phyloP scores from a whole-genome alignment of 2,888 invertebrate genomes.

The Saturnia japonica region DNA sequence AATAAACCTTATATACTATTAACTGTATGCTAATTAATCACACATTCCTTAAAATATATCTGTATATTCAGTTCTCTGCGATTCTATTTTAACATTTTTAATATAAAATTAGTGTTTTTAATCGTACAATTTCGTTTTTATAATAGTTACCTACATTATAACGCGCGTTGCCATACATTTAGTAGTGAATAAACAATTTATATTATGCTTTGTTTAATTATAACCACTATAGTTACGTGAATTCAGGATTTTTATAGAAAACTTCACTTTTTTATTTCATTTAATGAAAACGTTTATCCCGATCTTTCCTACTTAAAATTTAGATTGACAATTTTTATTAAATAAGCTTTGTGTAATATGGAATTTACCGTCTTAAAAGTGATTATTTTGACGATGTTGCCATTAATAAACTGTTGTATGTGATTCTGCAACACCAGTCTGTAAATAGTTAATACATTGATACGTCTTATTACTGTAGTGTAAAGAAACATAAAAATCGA shows the following conservation, averaged over 20 bases:
- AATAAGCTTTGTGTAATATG: neutral
- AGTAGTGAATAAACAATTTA: slow-evolving; percentile 37
- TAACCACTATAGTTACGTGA: neutral
- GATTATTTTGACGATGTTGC: slow-evolving; percentile 44
- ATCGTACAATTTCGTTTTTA: slow-evolving; percentile 35
- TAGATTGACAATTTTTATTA: neutral
- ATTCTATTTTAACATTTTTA: slow-evolving; percentile 27
- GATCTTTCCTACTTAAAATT: neutral
- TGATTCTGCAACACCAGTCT: slow-evolving; percentile 40
- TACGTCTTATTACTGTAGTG: slow-evolving; percentile 41
- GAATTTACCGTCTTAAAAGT: slow-evolving; percentile 30
- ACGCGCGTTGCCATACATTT: slow-evolving; percentile 74
- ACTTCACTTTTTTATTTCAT: neutral
- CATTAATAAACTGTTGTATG: slow-evolving; percentile 41
- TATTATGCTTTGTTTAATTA: neutral
- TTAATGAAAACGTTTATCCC: neutral
- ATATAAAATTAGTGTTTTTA: slow-evolving; percentile 21
- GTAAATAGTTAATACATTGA: slow-evolving; percentile 53
- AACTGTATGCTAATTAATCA: slow-evolving; percentile 20
- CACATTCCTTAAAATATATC: slow-evolving; percentile 65
- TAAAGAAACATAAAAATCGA: slow-evolving; percentile 26
- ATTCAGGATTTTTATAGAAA: neutral
- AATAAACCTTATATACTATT: slow-evolving; percentile 27
- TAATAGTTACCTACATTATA: slow-evolving; percentile 71
- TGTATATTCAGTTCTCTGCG: slow-evolving; percentile 63